Evolutionary conservation across 2,113 vertebrate genomes (phyloP).

Genomic region (Aptenodytes patagonicus): DNA sequence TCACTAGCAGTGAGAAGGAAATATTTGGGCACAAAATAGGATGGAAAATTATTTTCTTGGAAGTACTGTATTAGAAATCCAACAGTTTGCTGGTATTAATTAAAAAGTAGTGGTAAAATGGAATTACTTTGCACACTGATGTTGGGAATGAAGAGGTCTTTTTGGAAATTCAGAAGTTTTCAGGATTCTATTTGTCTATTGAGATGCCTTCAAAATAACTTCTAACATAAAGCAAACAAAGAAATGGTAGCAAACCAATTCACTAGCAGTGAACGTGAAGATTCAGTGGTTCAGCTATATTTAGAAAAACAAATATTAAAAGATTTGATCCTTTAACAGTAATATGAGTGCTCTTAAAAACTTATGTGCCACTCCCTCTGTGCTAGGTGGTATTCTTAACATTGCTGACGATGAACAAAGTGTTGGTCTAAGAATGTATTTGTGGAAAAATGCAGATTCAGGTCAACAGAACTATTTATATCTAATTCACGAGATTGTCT

Average conservation of each 20-base stretch:
- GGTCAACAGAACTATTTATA: slow-evolving; percentile 45
- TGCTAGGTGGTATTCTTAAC: background rate
- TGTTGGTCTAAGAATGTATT: rapidly evolving
- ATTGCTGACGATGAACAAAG: background rate
- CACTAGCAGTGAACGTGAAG: rapidly evolving
- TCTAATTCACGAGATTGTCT: background rate
- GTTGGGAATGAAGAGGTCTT: background rate
- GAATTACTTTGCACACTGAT: background rate
- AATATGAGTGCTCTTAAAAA: background rate
- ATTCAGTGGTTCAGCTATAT: rapidly evolving
- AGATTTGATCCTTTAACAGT: background rate
- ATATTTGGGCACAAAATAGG: background rate
- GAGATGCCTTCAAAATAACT: background rate
- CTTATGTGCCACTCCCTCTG: background rate
- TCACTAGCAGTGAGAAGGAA: background rate
- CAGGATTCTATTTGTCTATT: background rate
- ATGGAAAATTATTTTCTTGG: background rate
- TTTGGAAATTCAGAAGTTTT: background rate
- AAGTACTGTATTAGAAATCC: background rate
- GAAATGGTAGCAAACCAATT: background rate
- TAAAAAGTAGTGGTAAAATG: background rate
- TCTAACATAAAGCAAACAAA: background rate
- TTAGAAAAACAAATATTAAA: background rate
- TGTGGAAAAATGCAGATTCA: background rate
- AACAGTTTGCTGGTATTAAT: background rate